Percentiles rank a stretch among this genome's conserved stretches.
Conservation (phyloP, 2,113 vertebrate species). For the Centrocercus urophasianus region DNA sequence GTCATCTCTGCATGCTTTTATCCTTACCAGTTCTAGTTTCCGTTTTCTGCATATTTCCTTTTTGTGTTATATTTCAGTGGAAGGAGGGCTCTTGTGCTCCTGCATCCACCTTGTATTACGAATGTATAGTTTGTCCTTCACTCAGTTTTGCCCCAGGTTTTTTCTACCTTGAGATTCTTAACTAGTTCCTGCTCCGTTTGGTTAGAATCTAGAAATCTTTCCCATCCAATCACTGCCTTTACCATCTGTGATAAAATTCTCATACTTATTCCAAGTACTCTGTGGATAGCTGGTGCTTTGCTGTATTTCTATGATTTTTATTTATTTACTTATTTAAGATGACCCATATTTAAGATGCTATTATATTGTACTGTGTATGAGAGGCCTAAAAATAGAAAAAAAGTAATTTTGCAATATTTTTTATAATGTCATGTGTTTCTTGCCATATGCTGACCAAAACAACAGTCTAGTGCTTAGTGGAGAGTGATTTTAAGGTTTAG, state of each 20-base stretch:
- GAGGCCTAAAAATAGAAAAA: slow-evolving; percentile 14
- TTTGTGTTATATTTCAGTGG: neutral
- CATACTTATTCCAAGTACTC: rapidly evolving
- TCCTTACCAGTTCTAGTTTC: neutral
- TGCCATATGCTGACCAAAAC: neutral
- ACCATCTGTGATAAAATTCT: neutral
- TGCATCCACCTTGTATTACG: neutral
- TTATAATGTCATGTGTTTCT: neutral
- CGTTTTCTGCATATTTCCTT: neutral
- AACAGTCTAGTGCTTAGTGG: neutral
- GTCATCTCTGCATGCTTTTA: rapidly evolving
- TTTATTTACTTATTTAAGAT: neutral
- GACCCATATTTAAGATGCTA: neutral
- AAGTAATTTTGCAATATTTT: neutral
- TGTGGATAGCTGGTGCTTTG: neutral
- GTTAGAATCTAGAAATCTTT: neutral
- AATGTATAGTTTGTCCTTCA: neutral
- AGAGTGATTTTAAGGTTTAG: neutral
- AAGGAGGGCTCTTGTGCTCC: neutral
- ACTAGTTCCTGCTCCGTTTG: neutral
- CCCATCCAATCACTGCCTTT: neutral
- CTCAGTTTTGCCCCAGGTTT: neutral
- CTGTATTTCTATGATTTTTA: neutral
- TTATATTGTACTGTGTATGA: neutral
- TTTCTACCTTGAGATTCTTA: neutral